Conservation (phyloP, 2,113 vertebrate genomes). For the Hemibagrus wyckioides region DNA sequence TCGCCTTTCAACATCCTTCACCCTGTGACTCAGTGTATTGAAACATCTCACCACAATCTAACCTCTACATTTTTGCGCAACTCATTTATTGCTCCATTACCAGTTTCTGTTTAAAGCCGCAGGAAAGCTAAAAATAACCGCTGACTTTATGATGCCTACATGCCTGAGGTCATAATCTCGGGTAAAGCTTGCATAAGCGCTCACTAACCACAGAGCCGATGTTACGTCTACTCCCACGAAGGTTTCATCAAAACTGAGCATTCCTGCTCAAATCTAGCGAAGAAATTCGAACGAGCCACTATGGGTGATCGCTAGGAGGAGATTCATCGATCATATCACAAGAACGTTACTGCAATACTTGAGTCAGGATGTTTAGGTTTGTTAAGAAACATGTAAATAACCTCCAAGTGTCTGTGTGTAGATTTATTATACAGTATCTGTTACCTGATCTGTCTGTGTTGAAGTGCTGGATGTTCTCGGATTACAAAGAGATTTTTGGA, state of each 20-base stretch:
- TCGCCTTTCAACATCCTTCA: slow-evolving; percentile 4
- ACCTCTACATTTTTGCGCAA: neutral
- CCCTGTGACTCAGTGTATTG: neutral
- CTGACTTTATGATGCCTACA: slow-evolving; percentile 9
- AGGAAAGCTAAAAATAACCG: slow-evolving; percentile 8
- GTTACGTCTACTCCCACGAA: neutral
- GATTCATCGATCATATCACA: too few relatives aligned
- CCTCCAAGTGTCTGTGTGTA: neutral
- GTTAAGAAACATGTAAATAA: neutral
- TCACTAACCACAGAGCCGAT: neutral
- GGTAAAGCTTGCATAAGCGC: slow-evolving; percentile 1
- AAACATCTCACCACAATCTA: neutral
- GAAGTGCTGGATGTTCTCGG: neutral
- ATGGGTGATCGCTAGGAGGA: too few relatives aligned
- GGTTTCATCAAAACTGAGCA: neutral
- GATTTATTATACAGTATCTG: neutral
- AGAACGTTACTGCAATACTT: neutral
- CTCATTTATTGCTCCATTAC: neutral
- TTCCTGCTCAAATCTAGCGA: neutral
- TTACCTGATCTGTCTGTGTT: neutral
- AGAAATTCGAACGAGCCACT: neutral
- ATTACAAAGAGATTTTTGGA: neutral
- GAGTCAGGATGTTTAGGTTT: neutral
- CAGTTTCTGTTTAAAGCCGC: slow-evolving; percentile 5
- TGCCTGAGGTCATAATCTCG: neutral